Evolutionary conservation across 2,113 vertebrate species (phyloP).

Genomic region (Romanogobio albipinnatus): DNA sequence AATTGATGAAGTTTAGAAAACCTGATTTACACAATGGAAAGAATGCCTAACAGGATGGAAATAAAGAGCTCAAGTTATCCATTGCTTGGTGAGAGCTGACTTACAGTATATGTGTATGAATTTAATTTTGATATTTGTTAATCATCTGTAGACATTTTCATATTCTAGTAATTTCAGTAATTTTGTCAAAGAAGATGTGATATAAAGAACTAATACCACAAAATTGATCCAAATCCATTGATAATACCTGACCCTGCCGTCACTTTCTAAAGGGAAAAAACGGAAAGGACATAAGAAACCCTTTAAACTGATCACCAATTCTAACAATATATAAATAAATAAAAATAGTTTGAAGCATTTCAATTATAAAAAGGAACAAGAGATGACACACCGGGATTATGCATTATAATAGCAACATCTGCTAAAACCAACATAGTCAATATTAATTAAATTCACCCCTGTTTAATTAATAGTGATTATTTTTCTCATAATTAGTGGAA

Average conservation of each 20-base stretch:
- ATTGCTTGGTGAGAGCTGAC: background rate
- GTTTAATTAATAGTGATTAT: background rate
- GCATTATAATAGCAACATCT: background rate
- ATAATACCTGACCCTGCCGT: too few species aligned
- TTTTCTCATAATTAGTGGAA: background rate
- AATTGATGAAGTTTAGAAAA: background rate
- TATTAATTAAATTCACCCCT: background rate
- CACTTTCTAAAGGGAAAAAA: background rate
- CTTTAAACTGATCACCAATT: background rate
- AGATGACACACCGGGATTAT: background rate
- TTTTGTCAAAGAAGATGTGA: background rate
- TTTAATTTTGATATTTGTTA: background rate
- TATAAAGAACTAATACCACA: too few species aligned
- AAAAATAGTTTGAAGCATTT: background rate
- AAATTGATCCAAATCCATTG: too few species aligned
- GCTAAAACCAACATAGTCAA: background rate
- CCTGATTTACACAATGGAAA: background rate
- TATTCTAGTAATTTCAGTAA: background rate
- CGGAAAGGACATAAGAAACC: too few species aligned
- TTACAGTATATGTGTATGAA: background rate
- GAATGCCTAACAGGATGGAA: background rate
- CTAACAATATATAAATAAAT: background rate
- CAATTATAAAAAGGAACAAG: background rate
- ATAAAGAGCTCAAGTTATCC: background rate
- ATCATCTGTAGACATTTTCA: background rate